phyloP scores from a whole-genome alignment of 2,113 vertebrate genomes.

The Dinomys branickii region DNA sequence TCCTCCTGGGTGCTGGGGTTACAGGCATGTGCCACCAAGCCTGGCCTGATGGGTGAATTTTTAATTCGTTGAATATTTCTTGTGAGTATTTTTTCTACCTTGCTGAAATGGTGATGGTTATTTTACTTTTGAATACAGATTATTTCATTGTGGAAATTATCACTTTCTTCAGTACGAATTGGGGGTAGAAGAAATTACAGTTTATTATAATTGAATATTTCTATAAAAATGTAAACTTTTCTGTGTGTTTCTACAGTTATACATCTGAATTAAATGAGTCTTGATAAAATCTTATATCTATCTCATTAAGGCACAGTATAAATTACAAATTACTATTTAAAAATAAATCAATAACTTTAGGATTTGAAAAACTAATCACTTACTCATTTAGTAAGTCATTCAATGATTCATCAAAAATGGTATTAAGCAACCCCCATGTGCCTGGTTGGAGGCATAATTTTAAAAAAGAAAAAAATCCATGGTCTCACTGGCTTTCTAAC shows the following conservation, averaged over 20 bases:
- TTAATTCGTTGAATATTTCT: neutral
- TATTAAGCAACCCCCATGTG: neutral
- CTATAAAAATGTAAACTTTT: neutral
- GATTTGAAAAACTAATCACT: slow-evolving; percentile 29
- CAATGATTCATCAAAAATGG: slow-evolving; percentile 14
- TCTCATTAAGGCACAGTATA: neutral
- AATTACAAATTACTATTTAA: slow-evolving; percentile 21
- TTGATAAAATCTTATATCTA: neutral
- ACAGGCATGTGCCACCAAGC: neutral
- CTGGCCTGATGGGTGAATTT: neutral
- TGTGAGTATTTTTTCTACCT: neutral
- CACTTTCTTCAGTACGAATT: neutral
- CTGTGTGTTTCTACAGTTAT: neutral
- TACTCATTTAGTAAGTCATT: neutral
- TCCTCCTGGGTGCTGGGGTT: neutral
- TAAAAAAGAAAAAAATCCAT: slow-evolving; percentile 26
- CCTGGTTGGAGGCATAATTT: neutral
- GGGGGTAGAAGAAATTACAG: neutral
- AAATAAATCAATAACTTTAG: slow-evolving; percentile 19
- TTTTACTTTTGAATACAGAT: slow-evolving; percentile 20
- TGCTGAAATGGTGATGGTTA: neutral
- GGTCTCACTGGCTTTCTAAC: neutral
- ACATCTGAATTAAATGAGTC: slow-evolving; percentile 43
- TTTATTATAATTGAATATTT: neutral
- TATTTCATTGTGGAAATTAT: slow-evolving; percentile 26